phyloP scores from a whole-genome alignment of 2,797 vertebrate genomes.

The Tympanoctomys barrerae region DNA sequence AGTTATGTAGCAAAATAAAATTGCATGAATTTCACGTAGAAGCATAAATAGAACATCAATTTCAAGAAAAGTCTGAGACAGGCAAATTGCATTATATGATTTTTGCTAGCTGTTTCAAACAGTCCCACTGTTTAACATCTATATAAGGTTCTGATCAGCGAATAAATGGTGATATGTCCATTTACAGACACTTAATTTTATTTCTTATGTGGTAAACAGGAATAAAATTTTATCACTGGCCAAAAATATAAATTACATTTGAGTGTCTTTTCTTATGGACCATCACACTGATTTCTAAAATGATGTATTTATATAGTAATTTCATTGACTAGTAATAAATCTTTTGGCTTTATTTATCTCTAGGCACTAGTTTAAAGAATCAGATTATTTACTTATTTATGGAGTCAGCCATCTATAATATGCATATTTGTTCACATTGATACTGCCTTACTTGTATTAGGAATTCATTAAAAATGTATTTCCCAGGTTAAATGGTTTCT shows the following conservation, averaged over 20 bases:
- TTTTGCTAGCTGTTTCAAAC: background rate
- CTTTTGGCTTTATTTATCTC: background rate
- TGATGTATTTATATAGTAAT: background rate
- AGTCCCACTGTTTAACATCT: background rate
- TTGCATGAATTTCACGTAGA: background rate
- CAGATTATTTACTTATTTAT: background rate
- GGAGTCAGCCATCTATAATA: background rate
- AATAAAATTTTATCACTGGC: background rate
- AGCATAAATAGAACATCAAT: background rate
- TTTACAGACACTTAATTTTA: background rate
- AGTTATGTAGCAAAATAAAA: background rate
- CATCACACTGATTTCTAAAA: background rate
- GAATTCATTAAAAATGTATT: background rate
- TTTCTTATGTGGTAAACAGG: background rate
- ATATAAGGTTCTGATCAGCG: background rate
- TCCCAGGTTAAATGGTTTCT: background rate
- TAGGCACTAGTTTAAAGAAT: background rate
- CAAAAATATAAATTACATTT: background rate
- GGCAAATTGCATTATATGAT: background rate
- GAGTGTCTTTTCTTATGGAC: background rate
- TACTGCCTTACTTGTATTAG: background rate
- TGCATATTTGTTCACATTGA: background rate
- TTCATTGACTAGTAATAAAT: background rate
- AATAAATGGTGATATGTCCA: background rate
- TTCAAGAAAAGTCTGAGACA: slow-evolving; percentile 2